Percentiles rank a stretch among this genome's conserved stretches.
These are phyloP conservation scores for Musca domestica DNA, from an alignment of 1,140 invertebrate genomes.

Conservation along the genomic window DNA sequence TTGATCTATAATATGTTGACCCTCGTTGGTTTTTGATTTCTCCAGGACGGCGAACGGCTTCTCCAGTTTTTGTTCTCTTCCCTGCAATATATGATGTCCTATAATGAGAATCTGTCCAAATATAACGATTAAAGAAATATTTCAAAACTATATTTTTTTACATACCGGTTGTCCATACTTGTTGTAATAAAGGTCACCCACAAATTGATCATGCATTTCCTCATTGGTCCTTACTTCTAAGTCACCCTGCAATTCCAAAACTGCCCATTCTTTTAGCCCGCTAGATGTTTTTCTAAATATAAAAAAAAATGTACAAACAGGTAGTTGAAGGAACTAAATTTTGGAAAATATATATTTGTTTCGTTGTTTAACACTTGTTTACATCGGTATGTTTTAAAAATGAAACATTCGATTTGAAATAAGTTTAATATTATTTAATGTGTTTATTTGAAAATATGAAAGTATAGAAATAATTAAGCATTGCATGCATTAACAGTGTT, in stretches of 20 bases:
- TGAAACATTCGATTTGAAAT: not conserved
- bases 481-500: not conserved
- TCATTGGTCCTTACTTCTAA: constrained; percentile 66
- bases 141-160: not conserved
- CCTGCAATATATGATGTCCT: constrained; percentile 87
- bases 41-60: constrained; percentile 83
- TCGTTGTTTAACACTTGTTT: too few relatives aligned
- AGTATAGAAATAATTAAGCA: not conserved
- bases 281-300: constrained; percentile 3
- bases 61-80: constrained; percentile 77
- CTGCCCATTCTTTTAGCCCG: constrained; percentile 65
- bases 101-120: constrained; percentile 72
- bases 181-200: constrained; percentile 79
- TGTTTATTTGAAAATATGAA: not conserved
- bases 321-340: too few relatives aligned
- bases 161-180: constrained; percentile 66
- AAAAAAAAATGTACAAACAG: too few relatives aligned
- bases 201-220: constrained; percentile 61
- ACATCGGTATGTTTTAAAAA: not conserved
- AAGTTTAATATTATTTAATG: not conserved
- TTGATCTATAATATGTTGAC: constrained; percentile 34
- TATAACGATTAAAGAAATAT: not conserved
- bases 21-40: constrained; percentile 57
- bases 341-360: too few relatives aligned
- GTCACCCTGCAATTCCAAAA: constrained; percentile 84